Evolutionary conservation across 2,888 invertebrate species (phyloP), one percentile per base, ranked within the genome.

Genomic region (Tenthredo notha): DNA sequence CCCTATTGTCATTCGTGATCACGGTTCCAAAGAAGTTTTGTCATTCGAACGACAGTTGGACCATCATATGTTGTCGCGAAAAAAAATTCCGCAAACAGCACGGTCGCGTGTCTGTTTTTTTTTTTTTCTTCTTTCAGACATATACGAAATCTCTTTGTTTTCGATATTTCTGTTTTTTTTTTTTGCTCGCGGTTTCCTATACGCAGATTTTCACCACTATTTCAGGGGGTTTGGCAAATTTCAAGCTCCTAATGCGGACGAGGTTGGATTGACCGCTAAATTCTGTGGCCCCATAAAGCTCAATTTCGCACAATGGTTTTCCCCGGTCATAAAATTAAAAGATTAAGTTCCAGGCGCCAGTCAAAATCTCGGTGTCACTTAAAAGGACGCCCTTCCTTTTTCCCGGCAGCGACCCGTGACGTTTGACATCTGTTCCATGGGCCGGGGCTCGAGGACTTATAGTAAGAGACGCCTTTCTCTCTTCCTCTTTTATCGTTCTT

Each of bases 351-450:
- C 10, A 67, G 50, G 43, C 47, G 67, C 67, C 65, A 33, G 43
- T 50, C 18, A 33, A 83, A 83, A 83, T 83, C 67, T 83, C 47
- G 29, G 43, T 47, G 70, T 83, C 83, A 29, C 9, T 61, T 65
- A 58, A 80, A 80, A 65, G 80, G 80, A 43, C 58, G 65, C 80
- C 43, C 80, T 67, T 92, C 92, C 92, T 91, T 91, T 91, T 89
- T 90, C 90, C 89, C 89, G 90, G 90, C 92, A 92, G 90, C 93
- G 93, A 92, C 92, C 93, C 93, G 92, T 93, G 92, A 93, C 93
- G 93, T 89, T 90, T 91, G 92, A 92, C 93, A 93, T 93, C 93
- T 93, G 93, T 91, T 92, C 91, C 90, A 84, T 86, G 85, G 86
- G 85, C n/a, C 80, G 85, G 74, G 43, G 25, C 40, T 43, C 40